Evolutionary conservation across 2,888 invertebrate genomes (phyloP), one percentile per base, ranked within the genome.

Genomic region (Galerucella calmariensis): DNA sequence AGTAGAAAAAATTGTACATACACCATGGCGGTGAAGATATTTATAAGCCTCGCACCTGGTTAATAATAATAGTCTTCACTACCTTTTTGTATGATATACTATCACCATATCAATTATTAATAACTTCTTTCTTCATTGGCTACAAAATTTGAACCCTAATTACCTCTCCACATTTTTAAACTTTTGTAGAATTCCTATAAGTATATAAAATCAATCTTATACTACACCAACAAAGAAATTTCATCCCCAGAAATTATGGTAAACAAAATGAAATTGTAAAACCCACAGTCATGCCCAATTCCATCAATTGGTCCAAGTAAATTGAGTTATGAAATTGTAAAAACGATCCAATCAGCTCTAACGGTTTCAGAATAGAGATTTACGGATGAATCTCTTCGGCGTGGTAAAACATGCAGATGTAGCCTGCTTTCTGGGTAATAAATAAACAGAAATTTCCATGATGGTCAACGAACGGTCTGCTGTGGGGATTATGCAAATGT

Each of bases 401-500:
- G 72, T 75, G 77, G 76, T 77, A 73, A 75, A 77, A 79, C 75
- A 77, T 79, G 78, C 72, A 79, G 77, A 79, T 79, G 75, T 72
- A 77, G 67, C 73, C 69, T 69, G 75, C 79, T 77, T 77, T 80
- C 80, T 75, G 78, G 81, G 81, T 82, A 82, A 84, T 83, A 84
- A 83, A 84, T 83, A 83, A 83, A 83, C 83, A 84, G 81, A 82
- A 81, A 82, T 83, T 83, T 83, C 82, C 83, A 84, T 84, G 83
- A 84, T 83, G 84, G 82, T 82, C 82, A 81, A 78, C 79, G 78
- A 79, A 78, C 82, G 80, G 77, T 74, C 77, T 77, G 75, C 84
- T 83, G 83, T 83, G 81, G 83, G 83, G 84, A 86, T 86, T 86
- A 86, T 85, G 85, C 81, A 86, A 86, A 86, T 86, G 85, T 83